Conservation (phyloP, 2,113 vertebrate genomes). For the Salvelinus fontinalis region DNA sequence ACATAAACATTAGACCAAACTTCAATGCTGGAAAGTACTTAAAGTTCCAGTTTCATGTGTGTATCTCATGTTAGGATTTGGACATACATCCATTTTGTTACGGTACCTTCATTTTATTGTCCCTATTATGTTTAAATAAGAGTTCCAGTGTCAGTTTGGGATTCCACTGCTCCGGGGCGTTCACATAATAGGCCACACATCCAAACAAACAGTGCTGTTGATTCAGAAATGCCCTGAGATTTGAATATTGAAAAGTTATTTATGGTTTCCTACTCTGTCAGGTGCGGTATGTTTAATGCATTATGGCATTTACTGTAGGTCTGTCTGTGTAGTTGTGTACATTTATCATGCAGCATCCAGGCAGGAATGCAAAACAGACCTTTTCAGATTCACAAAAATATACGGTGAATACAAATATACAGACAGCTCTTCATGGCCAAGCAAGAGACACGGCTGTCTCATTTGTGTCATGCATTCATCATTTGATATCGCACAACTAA, state of each 20-base stretch:
- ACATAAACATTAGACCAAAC: no score
- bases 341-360: slow-evolving; percentile 30
- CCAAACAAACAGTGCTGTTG: slow-evolving; percentile 3
- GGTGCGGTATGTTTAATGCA: slow-evolving; percentile 54
- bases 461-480: background rate
- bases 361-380: slow-evolving; percentile 44
- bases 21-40: no score
- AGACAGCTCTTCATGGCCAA: background rate
- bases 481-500: background rate
- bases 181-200: background rate
- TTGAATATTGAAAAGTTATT: slow-evolving; percentile 40
- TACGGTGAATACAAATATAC: slow-evolving; percentile 34
- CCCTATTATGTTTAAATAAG: no score
- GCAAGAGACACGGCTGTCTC: background rate
- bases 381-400: slow-evolving; percentile 37
- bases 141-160: no score
- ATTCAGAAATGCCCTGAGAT: slow-evolving; percentile 32
- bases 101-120: no score
- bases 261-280: slow-evolving; percentile 36
- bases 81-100: no score
- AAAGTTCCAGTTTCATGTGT: no score
- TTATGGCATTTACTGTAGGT: slow-evolving; percentile 19
- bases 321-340: background rate
- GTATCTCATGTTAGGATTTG: no score
- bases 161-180: background rate